Base-by-base conservation (phyloP, 2,797 vertebrate genomes). In the Centropyge bicolor region DNA sequence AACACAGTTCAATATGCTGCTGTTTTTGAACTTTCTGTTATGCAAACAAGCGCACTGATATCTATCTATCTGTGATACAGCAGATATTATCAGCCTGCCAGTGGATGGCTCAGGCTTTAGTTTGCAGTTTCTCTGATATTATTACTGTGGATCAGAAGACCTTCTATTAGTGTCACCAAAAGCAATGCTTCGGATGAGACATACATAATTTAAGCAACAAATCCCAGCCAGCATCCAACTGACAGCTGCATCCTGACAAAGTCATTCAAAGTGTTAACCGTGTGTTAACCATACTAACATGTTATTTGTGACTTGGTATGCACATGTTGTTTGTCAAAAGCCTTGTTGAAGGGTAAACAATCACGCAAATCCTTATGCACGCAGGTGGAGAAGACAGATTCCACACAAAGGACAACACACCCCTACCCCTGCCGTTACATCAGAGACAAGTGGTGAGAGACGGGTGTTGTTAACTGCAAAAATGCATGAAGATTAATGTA, bases 191-290 rank as follows among this genome's bases (percentile, higher is more conserved):
- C 27, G 27, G 27, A 31, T 31, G 27, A 31, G 27, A 4, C 11
- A 66, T 68, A n/a, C 64, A 65, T 49, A 46, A 73, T 65, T 38
- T 27, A 43, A 22, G 13, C 4, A 68, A 69, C 14, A 64, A 49
- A 78, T 43, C 6, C 22, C 31, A 59, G 51, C 31, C 3, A n/a
- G 16, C 5, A 60, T 35, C 20, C 3, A 36, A 27, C 13, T 38
- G 41, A 63, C 49, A 64, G 19, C 45, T 51, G 3, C 2, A 56
- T 8, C n/a, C 27, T 49, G 13, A 48, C 24, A 46, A 74, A 22
- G 52, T 49, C 20, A 20, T 49, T 65, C 1, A n/a, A 48, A 70
- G 11, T 38, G 41, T 43, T 70, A 20, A 52, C 10, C 10, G 36
- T 48, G 24, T 31, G 5, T 49, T 52, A 16, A 16, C 10, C 24